These are phyloP conservation scores for Isotomurus palustris DNA, from an alignment of 2,888 invertebrate species.

Conservation along the genomic window DNA sequence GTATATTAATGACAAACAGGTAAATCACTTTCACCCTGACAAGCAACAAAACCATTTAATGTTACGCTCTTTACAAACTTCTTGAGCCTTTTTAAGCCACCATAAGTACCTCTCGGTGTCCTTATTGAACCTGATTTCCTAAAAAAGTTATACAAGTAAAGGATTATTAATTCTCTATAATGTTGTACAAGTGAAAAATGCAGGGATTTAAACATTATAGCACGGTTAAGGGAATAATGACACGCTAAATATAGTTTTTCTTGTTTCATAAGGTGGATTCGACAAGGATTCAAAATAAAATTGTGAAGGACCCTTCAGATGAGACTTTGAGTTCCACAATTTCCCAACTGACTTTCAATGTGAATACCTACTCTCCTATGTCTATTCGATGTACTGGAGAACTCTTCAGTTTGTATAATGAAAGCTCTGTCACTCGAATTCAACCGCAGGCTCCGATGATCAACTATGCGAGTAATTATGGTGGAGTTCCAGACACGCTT, in stretches of 20 bases:
- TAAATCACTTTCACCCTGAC: constrained; percentile 2
- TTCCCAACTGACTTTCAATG: constrained; percentile 29
- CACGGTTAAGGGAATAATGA: too few species aligned
- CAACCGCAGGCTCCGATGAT: constrained; percentile 21
- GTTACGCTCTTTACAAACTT: background rate
- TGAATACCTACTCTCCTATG: constrained; percentile 29
- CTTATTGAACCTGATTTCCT: too few species aligned
- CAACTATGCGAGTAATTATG: constrained; percentile 5
- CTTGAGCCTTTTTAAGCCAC: constrained; percentile 1
- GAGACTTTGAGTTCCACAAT: constrained; percentile 29
- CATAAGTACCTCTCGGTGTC: too few species aligned
- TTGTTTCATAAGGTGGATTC: too few species aligned
- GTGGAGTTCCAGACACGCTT: constrained; percentile 5
- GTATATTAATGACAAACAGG: constrained; percentile 37
- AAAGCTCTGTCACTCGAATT: constrained; percentile 30
- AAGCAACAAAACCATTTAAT: background rate
- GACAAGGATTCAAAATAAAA: background rate
- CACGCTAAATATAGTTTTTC: too few species aligned
- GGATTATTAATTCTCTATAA: too few species aligned
- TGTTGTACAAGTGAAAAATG: too few species aligned
- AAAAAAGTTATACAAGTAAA: too few species aligned
- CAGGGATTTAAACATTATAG: too few species aligned
- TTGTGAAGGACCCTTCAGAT: constrained; percentile 7
- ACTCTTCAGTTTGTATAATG: constrained; percentile 37
- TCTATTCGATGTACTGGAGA: constrained; percentile 37